These are phyloP conservation scores for Acrossocheilus wenchowensis DNA, from an alignment of 2,797 vertebrate genomes.

Conservation along the genomic window DNA sequence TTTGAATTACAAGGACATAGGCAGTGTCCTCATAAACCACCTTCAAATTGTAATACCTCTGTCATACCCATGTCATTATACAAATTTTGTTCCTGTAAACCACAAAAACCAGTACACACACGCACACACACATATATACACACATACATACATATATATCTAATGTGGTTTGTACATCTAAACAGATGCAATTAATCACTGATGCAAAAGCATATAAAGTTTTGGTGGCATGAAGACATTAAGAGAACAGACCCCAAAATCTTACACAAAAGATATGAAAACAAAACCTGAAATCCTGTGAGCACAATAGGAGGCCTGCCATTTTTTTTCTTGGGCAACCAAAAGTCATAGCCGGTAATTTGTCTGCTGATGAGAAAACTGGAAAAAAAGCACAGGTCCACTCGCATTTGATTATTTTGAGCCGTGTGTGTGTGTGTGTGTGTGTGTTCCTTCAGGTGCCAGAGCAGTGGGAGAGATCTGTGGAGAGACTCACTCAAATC, in stretches of 20 bases:
- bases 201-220: slow-evolving; percentile 64
- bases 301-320: slow-evolving; percentile 62
- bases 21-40: too few relatives aligned
- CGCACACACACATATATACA: too few relatives aligned
- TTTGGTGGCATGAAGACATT: slow-evolving; percentile 42
- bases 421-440: slow-evolving; percentile 38
- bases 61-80: too few relatives aligned
- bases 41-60: too few relatives aligned
- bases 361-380: slow-evolving; percentile 12
- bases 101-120: too few relatives aligned
- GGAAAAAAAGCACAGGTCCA: neutral
- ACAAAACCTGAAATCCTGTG: slow-evolving; percentile 63
- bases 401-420: neutral
- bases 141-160: too few relatives aligned
- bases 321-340: slow-evolving; percentile 59
- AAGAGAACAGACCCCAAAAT: slow-evolving; percentile 53
- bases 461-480: slow-evolving; percentile 70
- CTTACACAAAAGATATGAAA: slow-evolving; percentile 56
- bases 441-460: slow-evolving; percentile 67
- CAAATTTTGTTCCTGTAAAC: too few relatives aligned
- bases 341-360: slow-evolving; percentile 69
- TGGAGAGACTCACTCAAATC: slow-evolving; percentile 70
- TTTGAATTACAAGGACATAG: too few relatives aligned
- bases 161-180: slow-evolving; percentile 3
- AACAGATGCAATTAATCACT: slow-evolving; percentile 34